These are phyloP conservation scores for Achatina immaculata DNA, from an alignment of 1,140 invertebrate species.

Conservation along the genomic window DNA sequence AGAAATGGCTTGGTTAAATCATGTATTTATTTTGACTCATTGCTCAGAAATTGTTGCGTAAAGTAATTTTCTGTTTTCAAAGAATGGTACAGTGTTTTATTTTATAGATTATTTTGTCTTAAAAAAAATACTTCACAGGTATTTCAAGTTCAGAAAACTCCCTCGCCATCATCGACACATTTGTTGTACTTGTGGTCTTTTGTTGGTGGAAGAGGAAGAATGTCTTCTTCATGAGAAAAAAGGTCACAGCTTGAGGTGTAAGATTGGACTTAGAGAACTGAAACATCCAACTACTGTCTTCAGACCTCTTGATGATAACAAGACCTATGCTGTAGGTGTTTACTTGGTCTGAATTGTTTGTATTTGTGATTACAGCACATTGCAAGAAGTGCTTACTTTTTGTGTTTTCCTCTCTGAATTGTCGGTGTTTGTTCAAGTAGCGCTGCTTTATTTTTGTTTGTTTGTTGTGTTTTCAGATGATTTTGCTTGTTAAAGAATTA, in stretches of 20 bases:
- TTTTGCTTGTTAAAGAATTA: too few species aligned
- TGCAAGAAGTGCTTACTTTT: not conserved
- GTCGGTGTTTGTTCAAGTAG: too few species aligned
- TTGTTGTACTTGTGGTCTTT: slow-evolving; percentile 75
- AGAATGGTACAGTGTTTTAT: not conserved
- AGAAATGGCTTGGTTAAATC: not conserved
- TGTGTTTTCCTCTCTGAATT: too few species aligned
- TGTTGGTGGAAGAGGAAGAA: slow-evolving; percentile 74
- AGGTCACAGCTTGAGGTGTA: slow-evolving; percentile 63
- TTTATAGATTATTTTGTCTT: not conserved
- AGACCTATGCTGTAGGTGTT: slow-evolving; percentile 77
- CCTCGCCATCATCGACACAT: slow-evolving; percentile 37
- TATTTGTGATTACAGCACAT: not conserved
- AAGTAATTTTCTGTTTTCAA: not conserved
- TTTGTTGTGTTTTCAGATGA: too few species aligned
- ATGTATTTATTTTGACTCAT: not conserved
- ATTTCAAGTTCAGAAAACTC: slow-evolving; percentile 44
- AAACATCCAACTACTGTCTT: slow-evolving; percentile 71
- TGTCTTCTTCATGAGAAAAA: slow-evolving; percentile 75
- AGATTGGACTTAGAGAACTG: slow-evolving; percentile 73
- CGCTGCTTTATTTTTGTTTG: too few species aligned
- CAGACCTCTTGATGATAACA: slow-evolving; percentile 76
- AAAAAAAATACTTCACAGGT: slow-evolving; percentile 40
- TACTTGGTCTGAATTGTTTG: not conserved
- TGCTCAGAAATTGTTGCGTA: too few species aligned